Evolutionary conservation across 2,797 vertebrate genomes (phyloP).

Genomic region (Lithobates sylvaticus): DNA sequence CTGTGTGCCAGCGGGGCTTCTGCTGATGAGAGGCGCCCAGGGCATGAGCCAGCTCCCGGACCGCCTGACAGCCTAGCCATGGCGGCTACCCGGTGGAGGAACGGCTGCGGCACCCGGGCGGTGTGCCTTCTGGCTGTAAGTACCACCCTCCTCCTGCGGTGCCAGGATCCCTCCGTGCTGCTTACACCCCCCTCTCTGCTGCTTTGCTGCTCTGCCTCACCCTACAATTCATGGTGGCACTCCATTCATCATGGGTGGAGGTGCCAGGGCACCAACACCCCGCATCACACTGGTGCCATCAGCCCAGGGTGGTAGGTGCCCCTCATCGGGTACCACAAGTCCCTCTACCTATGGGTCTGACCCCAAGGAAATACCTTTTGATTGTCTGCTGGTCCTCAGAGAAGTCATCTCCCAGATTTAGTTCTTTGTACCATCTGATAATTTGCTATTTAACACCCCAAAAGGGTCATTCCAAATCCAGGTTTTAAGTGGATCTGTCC

Average conservation of each 20-base stretch:
- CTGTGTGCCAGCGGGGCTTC: neutral
- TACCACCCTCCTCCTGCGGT: neutral
- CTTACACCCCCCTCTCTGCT: neutral
- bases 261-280: neutral
- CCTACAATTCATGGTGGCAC: neutral
- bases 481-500: no score
- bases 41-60: slow-evolving; percentile 35
- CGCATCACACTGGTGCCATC: no score
- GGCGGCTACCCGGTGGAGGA: slow-evolving; percentile 11
- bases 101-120: slow-evolving; percentile 16
- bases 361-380: neutral
- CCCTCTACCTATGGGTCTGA: neutral
- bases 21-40: neutral
- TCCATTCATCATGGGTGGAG: neutral
- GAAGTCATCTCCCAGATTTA: no score
- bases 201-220: neutral
- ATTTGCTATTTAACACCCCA: no score
- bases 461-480: no score
- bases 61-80: slow-evolving; percentile 22
- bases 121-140: slow-evolving; percentile 40
- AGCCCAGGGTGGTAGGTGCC: no score
- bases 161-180: neutral
- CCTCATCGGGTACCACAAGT: no score
- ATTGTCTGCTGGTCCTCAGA: no score
- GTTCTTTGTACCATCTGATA: no score